A percentile compares a stretch with the other conserved stretches of the same genome.
phyloP scores from a whole-genome alignment of 92 coral and sea anemone genomes.

The Porites lobata region DNA sequence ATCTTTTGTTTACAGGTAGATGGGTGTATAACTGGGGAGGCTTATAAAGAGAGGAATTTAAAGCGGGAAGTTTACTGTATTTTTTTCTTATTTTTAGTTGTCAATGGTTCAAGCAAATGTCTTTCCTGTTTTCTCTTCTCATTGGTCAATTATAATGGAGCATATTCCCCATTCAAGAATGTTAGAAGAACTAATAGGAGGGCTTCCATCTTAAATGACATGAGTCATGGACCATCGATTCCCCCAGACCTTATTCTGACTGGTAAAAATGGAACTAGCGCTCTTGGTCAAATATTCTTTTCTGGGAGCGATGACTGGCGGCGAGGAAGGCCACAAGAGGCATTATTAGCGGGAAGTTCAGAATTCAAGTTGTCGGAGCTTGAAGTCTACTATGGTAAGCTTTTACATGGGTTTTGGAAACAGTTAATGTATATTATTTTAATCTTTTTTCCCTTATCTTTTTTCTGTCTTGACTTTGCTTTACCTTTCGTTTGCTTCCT shows the following conservation, averaged over 20 bases:
- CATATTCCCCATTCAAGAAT: not conserved
- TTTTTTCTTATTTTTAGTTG: not conserved
- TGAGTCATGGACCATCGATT: conserved; percentile 9
- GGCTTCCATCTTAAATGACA: not conserved
- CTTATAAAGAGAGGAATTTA: too few species aligned
- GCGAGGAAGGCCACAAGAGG: not conserved
- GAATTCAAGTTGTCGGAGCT: conserved; percentile 9
- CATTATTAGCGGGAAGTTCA: not conserved
- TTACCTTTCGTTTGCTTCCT: too few species aligned
- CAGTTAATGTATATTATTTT: too few species aligned
- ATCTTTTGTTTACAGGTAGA: too few species aligned
- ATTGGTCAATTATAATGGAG: not conserved
- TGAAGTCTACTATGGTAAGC: conserved; percentile 26
- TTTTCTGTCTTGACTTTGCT: too few species aligned
- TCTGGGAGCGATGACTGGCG: not conserved
- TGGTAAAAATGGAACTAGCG: conserved; percentile 15
- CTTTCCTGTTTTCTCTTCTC: not conserved
- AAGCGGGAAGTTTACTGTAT: too few species aligned
- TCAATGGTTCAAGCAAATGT: not conserved
- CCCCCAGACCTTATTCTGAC: not conserved
- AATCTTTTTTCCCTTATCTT: too few species aligned
- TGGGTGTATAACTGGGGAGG: too few species aligned
- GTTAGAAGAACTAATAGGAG: not conserved
- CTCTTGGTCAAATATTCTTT: not conserved
- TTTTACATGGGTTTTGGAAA: not conserved